Percentiles rank a stretch among this genome's conserved stretches.
Evolutionary conservation across 2,113 vertebrate species (phyloP).

Genomic region (Tympanuchus pallidicinctus): DNA sequence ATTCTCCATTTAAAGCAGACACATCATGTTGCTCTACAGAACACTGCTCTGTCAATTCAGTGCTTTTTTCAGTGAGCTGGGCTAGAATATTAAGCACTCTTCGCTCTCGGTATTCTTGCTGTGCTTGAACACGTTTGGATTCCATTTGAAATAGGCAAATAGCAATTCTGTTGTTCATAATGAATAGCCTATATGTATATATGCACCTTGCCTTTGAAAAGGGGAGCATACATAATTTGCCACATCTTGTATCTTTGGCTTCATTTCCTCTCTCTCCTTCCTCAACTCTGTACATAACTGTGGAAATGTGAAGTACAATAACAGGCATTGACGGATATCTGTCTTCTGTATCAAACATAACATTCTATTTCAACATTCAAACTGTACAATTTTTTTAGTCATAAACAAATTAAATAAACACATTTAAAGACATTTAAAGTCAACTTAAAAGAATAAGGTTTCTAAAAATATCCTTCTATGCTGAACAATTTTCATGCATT

Average conservation of each 20-base stretch:
- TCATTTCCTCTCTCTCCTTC: slow-evolving; percentile 15
- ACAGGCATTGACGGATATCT: slow-evolving; percentile 47
- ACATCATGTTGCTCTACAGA: slow-evolving; percentile 78
- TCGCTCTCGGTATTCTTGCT: slow-evolving; percentile 74
- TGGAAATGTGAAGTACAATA: slow-evolving; percentile 69
- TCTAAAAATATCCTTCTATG: slow-evolving; percentile 26
- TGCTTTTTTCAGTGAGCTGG: slow-evolving; percentile 70
- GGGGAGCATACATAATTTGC: slow-evolving; percentile 58
- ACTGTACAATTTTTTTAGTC: neutral
- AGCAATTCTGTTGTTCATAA: slow-evolving; percentile 77
- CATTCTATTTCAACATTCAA: neutral
- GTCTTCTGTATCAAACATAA: slow-evolving; percentile 13
- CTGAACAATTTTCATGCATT: slow-evolving; percentile 32
- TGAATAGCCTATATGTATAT: slow-evolving; percentile 74
- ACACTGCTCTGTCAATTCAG: slow-evolving; percentile 75
- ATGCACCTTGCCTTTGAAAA: slow-evolving; percentile 73
- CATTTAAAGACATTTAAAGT: slow-evolving; percentile 56
- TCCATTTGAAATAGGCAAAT: slow-evolving; percentile 79
- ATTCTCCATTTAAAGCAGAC: slow-evolving; percentile 83
- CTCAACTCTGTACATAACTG: slow-evolving; percentile 42
- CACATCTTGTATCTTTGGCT: slow-evolving; percentile 68
- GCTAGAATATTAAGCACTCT: slow-evolving; percentile 78
- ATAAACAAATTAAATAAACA: slow-evolving; percentile 61
- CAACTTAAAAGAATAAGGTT: slow-evolving; percentile 47
- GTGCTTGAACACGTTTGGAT: slow-evolving; percentile 75